Percentiles rank a stretch among this genome's conserved stretches.
phyloP scores from a whole-genome alignment of 2,113 vertebrate genomes.

The Gopherus flavomarginatus region DNA sequence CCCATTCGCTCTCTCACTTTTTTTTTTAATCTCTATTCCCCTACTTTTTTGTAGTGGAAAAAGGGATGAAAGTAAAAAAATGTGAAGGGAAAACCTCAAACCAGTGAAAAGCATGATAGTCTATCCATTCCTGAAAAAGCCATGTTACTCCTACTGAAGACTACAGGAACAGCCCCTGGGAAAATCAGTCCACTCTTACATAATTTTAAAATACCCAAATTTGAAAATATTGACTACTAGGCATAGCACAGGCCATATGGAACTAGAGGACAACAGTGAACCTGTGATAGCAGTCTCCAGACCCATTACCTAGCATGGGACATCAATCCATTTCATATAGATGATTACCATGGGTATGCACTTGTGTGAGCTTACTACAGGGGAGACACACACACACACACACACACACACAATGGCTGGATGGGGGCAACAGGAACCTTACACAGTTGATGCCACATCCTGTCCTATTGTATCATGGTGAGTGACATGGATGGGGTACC shows the following conservation, averaged over 20 bases:
- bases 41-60: neutral
- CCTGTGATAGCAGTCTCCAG: neutral
- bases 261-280: neutral
- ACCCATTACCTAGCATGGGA: neutral
- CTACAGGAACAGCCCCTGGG: neutral
- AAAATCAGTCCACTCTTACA: neutral
- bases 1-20: neutral
- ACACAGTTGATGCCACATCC: neutral
- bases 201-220: neutral
- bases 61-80: neutral
- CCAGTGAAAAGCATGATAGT: neutral
- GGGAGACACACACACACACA: neutral
- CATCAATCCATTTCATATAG: neutral
- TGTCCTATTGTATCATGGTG: neutral
- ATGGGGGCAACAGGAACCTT: neutral
- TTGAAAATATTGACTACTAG: neutral
- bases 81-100: neutral
- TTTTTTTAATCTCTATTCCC: neutral
- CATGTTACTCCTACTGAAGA: neutral
- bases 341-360: neutral
- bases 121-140: neutral
- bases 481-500: too few species aligned
- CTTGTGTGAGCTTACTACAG: neutral
- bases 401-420: neutral
- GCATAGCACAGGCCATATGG: neutral